These are phyloP conservation scores for Cheilosia pagana DNA, from an alignment of 2,888 invertebrate species.

Conservation along the genomic window DNA sequence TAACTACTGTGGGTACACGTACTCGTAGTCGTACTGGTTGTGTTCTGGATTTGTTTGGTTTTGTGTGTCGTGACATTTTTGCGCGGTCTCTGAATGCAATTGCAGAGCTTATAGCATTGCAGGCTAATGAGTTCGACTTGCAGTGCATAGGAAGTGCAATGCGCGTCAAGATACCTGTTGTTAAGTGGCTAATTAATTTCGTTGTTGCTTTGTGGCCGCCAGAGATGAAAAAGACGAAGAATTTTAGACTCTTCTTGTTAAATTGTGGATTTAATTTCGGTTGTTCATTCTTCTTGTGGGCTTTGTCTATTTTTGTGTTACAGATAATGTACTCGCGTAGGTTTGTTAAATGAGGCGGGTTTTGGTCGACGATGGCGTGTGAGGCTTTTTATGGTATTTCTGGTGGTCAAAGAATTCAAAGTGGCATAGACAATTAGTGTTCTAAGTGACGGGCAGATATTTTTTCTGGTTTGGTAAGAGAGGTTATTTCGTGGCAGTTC, in stretches of 20 bases:
- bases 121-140: conserved; percentile 53
- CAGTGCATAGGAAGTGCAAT: conserved; percentile 62
- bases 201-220: conserved; percentile 44
- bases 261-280: conserved; percentile 19
- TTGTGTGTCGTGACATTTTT: conserved; percentile 66
- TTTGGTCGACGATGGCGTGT: conserved; percentile 15
- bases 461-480: background rate
- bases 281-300: background rate
- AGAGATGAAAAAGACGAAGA: background rate
- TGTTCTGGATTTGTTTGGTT: conserved; percentile 62
- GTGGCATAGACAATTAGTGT: background rate
- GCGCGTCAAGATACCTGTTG: conserved; percentile 73
- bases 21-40: conserved; percentile 11
- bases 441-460: conserved; percentile 2
- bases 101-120: conserved; percentile 49
- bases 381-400: conserved; percentile 3
- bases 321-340: background rate
- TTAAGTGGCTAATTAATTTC: conserved; percentile 75
- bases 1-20: background rate
- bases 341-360: background rate
- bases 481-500: background rate
- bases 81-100: conserved; percentile 29
- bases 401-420: background rate
- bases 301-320: background rate
- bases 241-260: conserved; percentile 33